Conservation (phyloP, 92 coral and sea anemone genomes). For the Hydrozoanthus gracilis region DNA sequence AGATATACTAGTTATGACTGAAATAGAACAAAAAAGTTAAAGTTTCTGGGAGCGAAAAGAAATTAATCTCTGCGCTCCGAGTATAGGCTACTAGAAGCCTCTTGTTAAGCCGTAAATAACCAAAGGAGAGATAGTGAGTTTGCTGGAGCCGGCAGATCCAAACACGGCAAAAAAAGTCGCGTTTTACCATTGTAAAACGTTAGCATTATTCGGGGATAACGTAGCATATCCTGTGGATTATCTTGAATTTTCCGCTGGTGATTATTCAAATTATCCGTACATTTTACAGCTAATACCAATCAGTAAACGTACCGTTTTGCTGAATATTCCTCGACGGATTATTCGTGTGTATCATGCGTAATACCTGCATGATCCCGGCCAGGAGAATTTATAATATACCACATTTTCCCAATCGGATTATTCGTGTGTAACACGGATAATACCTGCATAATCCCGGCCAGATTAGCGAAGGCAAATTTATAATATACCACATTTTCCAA, state of each 20-base stretch:
- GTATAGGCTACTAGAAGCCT: no score
- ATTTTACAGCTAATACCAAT: slow-evolving; percentile 1
- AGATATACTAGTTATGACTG: no score
- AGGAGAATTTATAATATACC: no score
- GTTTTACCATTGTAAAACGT: not conserved
- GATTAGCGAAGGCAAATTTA: not conserved
- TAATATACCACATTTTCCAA: slow-evolving; percentile 5
- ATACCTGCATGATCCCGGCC: no score
- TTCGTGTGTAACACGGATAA: not conserved
- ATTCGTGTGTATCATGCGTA: no score
- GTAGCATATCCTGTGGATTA: not conserved
- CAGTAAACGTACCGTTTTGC: slow-evolving; percentile 6
- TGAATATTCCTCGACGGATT: not conserved
- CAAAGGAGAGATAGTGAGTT: no score
- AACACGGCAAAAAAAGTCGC: not conserved
- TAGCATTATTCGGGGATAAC: not conserved
- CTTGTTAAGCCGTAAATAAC: no score
- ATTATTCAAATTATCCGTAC: not conserved
- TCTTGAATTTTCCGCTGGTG: not conserved
- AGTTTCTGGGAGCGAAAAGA: no score
- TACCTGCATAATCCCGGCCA: not conserved
- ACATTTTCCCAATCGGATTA: not conserved
- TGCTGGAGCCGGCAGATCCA: no score
- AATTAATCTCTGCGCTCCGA: no score
- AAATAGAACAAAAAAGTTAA: no score